phyloP scores from a whole-genome alignment of 2,888 invertebrate genomes.

The Portevinia maculata region DNA sequence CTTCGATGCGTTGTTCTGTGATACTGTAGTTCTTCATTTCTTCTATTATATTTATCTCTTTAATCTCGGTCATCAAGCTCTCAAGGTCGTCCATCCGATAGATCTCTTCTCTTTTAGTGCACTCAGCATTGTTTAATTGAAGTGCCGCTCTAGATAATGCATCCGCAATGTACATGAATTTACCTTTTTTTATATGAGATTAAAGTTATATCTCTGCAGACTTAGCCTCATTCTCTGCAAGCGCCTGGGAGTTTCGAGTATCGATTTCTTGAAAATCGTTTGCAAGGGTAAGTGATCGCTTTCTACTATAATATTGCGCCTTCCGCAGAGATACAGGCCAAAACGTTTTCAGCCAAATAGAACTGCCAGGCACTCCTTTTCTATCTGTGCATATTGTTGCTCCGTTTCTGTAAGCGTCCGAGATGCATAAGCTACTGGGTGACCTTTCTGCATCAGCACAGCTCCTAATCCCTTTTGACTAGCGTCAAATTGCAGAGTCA shows the following conservation, averaged over 20 bases:
- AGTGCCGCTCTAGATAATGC: no score
- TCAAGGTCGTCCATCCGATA: no score
- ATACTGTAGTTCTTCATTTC: background rate
- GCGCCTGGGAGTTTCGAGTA: background rate
- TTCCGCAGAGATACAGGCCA: no score
- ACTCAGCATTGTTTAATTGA: conserved; percentile 4
- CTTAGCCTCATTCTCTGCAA: conserved; percentile 11
- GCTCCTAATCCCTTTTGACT: conserved; percentile 19
- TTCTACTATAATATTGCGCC: conserved; percentile 1
- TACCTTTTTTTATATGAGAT: background rate
- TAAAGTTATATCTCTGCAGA: no score
- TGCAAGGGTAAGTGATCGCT: background rate
- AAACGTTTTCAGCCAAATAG: conserved; percentile 13
- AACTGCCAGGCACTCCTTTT: no score
- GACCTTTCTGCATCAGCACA: conserved; percentile 26
- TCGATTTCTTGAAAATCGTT: no score
- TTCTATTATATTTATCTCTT: no score
- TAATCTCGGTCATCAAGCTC: no score
- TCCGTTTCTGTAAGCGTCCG: conserved; percentile 5
- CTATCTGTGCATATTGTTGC: no score
- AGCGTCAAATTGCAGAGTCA: no score
- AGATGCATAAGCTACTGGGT: conserved; percentile 22
- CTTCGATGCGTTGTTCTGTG: no score
- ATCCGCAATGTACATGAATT: conserved; percentile 40
- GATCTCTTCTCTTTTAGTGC: no score